Evolutionary conservation across 2,113 vertebrate species (phyloP).

Genomic region (Paradoxurus hermaphroditus): DNA sequence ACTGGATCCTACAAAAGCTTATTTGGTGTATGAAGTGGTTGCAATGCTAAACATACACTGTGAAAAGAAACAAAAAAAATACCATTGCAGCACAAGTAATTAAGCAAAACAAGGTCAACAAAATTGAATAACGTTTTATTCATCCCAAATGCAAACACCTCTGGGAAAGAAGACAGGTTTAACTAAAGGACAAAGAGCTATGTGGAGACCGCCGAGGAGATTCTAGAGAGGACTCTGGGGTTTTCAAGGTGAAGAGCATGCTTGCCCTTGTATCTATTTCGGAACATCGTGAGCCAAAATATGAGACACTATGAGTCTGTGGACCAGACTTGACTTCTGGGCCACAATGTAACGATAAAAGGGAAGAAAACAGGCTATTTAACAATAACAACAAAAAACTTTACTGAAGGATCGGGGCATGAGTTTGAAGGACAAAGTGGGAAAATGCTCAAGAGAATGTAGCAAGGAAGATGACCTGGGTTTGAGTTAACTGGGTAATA

Average conservation of each 20-base stretch:
- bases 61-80: background rate
- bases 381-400: background rate
- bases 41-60: background rate
- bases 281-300: background rate
- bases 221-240: background rate
- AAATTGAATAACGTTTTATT: slow-evolving; percentile 2
- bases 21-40: background rate
- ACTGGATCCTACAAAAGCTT: background rate
- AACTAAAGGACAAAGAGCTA: background rate
- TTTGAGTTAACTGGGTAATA: background rate
- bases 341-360: slow-evolving; percentile 24
- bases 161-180: background rate
- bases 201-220: background rate
- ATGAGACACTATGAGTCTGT: too few species aligned
- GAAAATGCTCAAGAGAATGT: background rate
- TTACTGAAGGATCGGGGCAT: background rate
- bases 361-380: background rate
- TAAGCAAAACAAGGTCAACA: slow-evolving; percentile 20
- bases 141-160: background rate
- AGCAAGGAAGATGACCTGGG: background rate
- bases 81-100: background rate
- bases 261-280: background rate
- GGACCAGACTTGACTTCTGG: background rate
- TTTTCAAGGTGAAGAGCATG: background rate
- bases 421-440: background rate